Percentiles rank a stretch among this genome's conserved stretches.
These are phyloP conservation scores for Nudaria mundana DNA, from an alignment of 2,888 invertebrate genomes.

Conservation along the genomic window DNA sequence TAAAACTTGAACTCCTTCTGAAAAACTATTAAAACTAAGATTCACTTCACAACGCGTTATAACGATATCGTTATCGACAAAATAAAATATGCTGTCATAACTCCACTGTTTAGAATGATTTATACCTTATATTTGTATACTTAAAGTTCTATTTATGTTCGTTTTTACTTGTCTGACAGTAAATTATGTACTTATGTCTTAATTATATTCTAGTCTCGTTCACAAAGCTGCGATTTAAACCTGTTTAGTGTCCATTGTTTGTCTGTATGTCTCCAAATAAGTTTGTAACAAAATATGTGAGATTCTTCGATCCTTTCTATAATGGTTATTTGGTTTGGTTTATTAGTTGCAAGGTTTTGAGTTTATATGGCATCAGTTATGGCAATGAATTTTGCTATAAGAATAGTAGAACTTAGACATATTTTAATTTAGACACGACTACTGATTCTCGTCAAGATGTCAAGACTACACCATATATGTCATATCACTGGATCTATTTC, in stretches of 20 bases:
- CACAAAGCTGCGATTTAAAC: conserved; percentile 65
- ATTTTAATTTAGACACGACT: too few relatives aligned
- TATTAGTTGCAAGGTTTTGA: conserved; percentile 2
- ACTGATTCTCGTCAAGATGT: too few relatives aligned
- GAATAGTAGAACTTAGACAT: too few relatives aligned
- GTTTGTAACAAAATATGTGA: conserved; percentile 43
- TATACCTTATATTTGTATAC: conserved; percentile 14
- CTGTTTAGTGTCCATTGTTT: conserved; percentile 67
- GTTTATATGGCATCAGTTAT: too few relatives aligned
- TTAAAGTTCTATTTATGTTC: conserved; percentile 11
- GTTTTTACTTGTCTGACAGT: conserved; percentile 13
- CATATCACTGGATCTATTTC: too few relatives aligned
- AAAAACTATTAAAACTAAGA: conserved; percentile 31
- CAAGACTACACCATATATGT: too few relatives aligned
- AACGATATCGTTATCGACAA: conserved; percentile 28
- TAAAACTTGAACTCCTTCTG: conserved; percentile 32
- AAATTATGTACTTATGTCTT: conserved; percentile 37
- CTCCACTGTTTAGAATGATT: conserved; percentile 7
- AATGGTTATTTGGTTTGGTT: conserved; percentile 19
- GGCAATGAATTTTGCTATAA: too few relatives aligned
- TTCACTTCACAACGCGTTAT: conserved; percentile 23
- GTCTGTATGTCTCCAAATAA: conserved; percentile 49
- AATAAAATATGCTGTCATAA: conserved; percentile 11
- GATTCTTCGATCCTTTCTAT: conserved; percentile 26
- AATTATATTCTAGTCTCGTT: conserved; percentile 70